Evolutionary conservation across 2,888 invertebrate genomes (phyloP).

Genomic region (Papilio gigon): DNA sequence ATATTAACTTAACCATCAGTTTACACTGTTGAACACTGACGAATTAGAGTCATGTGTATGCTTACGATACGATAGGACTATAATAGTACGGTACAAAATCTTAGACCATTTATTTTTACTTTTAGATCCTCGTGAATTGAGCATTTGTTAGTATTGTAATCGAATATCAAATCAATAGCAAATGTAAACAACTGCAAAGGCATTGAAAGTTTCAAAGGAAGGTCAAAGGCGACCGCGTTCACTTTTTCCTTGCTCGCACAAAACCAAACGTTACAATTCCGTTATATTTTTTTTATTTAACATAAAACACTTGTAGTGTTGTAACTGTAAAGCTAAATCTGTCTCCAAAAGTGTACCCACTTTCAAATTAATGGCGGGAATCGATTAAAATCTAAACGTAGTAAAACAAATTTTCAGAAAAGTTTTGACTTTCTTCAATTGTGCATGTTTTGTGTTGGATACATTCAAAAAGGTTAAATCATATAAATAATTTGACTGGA

Average conservation of each 20-base stretch:
- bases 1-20: no score
- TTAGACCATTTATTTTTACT: neutral
- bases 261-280: neutral
- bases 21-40: no score
- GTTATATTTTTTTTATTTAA: neutral
- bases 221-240: conserved; percentile 25
- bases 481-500: no score
- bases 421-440: no score
- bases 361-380: neutral
- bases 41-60: no score
- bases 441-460: no score
- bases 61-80: no score
- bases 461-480: no score
- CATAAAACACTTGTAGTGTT: neutral
- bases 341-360: neutral
- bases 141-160: neutral
- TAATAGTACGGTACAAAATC: neutral
- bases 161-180: neutral
- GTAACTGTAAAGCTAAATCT: neutral
- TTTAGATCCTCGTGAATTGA: neutral
- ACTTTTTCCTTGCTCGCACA: conserved; percentile 1
- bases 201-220: conserved; percentile 20
- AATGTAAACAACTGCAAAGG: conserved; percentile 10
- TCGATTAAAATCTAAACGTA: no score
- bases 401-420: no score